Base-by-base conservation (phyloP, 2,113 vertebrate genomes). In the Calidris pugnax region DNA sequence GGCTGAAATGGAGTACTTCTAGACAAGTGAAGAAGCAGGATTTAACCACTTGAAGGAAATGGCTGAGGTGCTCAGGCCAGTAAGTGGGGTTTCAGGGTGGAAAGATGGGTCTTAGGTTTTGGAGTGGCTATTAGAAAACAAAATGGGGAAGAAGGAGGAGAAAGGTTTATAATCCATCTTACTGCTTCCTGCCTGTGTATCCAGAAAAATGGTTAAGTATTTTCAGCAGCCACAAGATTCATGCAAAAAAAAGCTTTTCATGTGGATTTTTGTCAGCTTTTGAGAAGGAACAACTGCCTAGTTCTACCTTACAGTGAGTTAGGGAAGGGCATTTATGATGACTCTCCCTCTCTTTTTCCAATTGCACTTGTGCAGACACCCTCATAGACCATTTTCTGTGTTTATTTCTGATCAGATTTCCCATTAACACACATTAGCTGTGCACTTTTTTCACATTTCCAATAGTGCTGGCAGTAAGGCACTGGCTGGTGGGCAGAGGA, bases 261-360 rank as follows among this genome's bases (percentile, higher is more conserved):
- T 43, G 9, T 37, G 14, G 7, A 22, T 77, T 87, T 69, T 2
- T 64, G 19, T 72, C 32, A 55, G 16, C 9, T 94, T 93, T 86
- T 73, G n/a, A 69, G 63, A 89, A 73, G 39, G 55, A 92, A 28
- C 32, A 69, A n/a, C 15, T 59, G 14, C 4, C 13, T n/a, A 30
- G 8, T 21, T 80, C 37, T 59, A 7, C 18, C 85, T 73, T 80
- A 57, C 12, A 39, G 1, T 33, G 37, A 53, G 28, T 86, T 73
- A 39, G 5, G 33, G 11, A 57, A 41, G 9, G 17, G 8, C 28
- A 62, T 57, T 62, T 76, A 45, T 13, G 1, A 0, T 2, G 1
- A 24, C 10, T 22, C 4, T 80, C 28, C 48, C 33, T 55, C 28
- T 56, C 33, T 55, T 55, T 79, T 67, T 64, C 35, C 28, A 41